These are phyloP conservation scores for Notospermus geniculatus DNA, from an alignment of 1,140 invertebrate species.

Conservation along the genomic window DNA sequence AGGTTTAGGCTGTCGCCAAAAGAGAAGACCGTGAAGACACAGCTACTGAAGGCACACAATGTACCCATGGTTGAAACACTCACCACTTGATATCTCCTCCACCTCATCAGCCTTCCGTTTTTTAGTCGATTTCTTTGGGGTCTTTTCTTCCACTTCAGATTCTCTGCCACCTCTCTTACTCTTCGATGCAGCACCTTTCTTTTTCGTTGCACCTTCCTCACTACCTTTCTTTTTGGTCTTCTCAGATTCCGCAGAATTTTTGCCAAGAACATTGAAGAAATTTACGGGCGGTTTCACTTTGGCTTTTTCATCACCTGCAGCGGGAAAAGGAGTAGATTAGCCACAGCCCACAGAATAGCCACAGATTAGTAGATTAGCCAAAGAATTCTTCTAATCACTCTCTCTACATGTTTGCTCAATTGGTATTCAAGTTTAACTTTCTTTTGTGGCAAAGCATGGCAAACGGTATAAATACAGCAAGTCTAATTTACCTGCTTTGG, in stretches of 20 bases:
- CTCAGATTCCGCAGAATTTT: not conserved
- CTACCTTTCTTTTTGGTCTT: not conserved
- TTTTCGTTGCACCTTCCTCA: not conserved
- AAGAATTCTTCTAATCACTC: not conserved
- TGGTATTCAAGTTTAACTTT: not conserved
- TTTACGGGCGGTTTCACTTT: not conserved
- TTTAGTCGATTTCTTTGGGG: not conserved
- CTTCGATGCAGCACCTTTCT: not conserved
- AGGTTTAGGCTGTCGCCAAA: too few species aligned
- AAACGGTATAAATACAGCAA: not conserved
- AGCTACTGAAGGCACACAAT: too few species aligned
- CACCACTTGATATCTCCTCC: not conserved
- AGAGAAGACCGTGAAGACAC: too few species aligned
- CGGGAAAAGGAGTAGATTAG: not conserved
- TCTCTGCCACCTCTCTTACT: not conserved
- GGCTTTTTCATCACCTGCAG: not conserved
- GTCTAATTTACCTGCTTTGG: conserved; percentile 9
- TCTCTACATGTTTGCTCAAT: not conserved
- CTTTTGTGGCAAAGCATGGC: not conserved
- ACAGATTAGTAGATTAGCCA: not conserved
- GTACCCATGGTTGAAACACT: not conserved
- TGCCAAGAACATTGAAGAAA: conserved; percentile 1
- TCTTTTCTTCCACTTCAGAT: not conserved
- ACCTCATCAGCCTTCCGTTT: not conserved
- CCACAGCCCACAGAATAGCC: not conserved